phyloP scores from a whole-genome alignment of 1,140 invertebrate genomes.

The Drosophila grimshawi region DNA sequence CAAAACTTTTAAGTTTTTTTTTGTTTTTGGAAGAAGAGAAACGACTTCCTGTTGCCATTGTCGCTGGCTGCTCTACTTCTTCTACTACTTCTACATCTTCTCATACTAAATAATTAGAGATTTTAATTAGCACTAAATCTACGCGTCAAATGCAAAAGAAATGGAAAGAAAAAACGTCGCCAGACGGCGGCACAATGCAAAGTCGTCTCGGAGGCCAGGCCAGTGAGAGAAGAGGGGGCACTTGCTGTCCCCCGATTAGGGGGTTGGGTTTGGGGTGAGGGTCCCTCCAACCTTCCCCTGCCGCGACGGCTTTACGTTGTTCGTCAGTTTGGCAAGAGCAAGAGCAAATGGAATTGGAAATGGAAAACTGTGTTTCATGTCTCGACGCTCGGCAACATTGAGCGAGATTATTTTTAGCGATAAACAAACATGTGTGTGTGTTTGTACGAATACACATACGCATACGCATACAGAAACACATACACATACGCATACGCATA shows the following conservation, averaged over 20 bases:
- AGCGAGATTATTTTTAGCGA: slow-evolving; percentile 48
- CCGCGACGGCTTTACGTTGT: not conserved
- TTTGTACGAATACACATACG: not conserved
- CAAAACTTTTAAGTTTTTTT: not conserved
- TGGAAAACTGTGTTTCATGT: slow-evolving; percentile 35
- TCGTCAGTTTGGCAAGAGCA: slow-evolving; percentile 1
- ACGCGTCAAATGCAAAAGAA: slow-evolving; percentile 38
- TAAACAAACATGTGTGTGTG: slow-evolving; percentile 40
- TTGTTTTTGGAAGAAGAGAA: slow-evolving; percentile 22
- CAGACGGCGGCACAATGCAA: slow-evolving; percentile 38
- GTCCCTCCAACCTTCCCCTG: not conserved
- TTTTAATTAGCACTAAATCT: slow-evolving; percentile 52
- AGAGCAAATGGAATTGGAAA: slow-evolving; percentile 28
- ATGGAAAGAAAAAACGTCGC: slow-evolving; percentile 12
- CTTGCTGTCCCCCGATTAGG: slow-evolving; percentile 19
- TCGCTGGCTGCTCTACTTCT: slow-evolving; percentile 4
- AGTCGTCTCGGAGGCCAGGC: slow-evolving; percentile 12
- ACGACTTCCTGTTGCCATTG: slow-evolving; percentile 32
- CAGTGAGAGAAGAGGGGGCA: slow-evolving; percentile 10
- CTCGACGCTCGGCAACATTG: slow-evolving; percentile 35
- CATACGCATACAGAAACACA: slow-evolving; percentile 1
- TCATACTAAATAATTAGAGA: slow-evolving; percentile 39
- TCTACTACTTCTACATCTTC: not conserved
- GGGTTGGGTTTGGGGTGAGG: not conserved
- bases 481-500: slow-evolving; percentile 17